Evolutionary conservation across 2,113 vertebrate genomes (phyloP).

Genomic region (Dendropsophus ebraccatus): DNA sequence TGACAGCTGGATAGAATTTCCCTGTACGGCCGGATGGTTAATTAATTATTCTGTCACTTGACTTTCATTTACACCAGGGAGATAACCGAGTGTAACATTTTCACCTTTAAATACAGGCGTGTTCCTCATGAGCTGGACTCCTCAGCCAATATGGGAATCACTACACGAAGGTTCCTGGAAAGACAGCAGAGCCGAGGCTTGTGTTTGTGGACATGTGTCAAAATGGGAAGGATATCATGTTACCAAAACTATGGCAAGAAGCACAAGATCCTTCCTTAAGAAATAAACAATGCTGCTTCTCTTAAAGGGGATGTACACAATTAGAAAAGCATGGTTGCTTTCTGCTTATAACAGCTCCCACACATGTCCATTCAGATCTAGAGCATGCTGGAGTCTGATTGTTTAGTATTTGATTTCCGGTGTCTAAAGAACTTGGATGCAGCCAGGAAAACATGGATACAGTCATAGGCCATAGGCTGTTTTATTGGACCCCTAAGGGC

Average conservation of each 20-base stretch:
- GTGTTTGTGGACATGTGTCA: constrained; percentile 21
- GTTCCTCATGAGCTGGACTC: background rate
- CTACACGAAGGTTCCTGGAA: constrained; percentile 8
- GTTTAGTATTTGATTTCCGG: too few species aligned
- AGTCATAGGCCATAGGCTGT: too few species aligned
- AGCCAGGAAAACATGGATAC: too few species aligned
- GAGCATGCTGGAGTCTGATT: too few species aligned
- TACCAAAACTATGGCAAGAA: background rate
- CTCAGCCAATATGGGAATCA: background rate
- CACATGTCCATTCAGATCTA: too few species aligned
- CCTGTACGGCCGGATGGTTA: background rate
- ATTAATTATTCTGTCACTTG: background rate
- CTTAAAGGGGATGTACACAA: background rate
- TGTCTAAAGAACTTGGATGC: too few species aligned
- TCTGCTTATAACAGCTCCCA: too few species aligned
- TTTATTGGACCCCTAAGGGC: too few species aligned
- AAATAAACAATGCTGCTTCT: constrained; percentile 16
- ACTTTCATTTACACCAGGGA: background rate
- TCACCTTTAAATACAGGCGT: constrained; percentile 23
- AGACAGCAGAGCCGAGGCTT: background rate
- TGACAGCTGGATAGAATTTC: background rate
- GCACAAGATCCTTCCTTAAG: background rate
- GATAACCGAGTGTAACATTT: background rate
- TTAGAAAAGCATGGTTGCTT: too few species aligned
- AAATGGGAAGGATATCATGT: background rate